Base-by-base conservation (phyloP, 1,140 invertebrate genomes). In the Hycleus cichorii region DNA sequence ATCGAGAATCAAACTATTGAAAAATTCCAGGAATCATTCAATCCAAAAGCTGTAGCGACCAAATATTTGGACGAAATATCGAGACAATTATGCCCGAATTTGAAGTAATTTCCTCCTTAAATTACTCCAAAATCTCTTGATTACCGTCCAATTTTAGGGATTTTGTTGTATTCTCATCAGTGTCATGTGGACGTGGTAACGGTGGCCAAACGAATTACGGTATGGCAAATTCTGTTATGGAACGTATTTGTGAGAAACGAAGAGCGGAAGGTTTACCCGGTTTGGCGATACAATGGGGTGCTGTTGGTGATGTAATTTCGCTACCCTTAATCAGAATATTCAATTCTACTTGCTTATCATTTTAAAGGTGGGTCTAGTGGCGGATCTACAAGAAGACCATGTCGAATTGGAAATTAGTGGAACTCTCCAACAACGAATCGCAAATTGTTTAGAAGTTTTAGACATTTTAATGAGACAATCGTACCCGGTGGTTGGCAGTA, bases 161-260 rank as follows among this genome's bases (percentile, higher is more conserved):
- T 63, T 87, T 88, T 63, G 82, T 86, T 4, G 83, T 90, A 18
- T 95, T 94, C 74, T 95, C 92, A 2, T 92, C 89, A 45, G 88
- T 94, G 3, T 87, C 85, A 40, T 93, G 90, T 73, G 92, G 91
- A 5, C 80, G 90, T 43, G 92, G 92, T 59, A 94, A 95, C 74
- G 83, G 84, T 45, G 92, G 91, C 3, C 91, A 95, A 74, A 83
- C 87, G 0, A 95, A 94, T 73, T 95, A 95, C 72, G 92, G 84
- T 32, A 80, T 84, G 74, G 80, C 83, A 7, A 88, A 87, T 72
- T 85, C 84, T 0, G 75, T 85, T 8, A 87, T 88, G 85, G 86
- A 88, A 72, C 78, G 83, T 56, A 81, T 88, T 49, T 85, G 86
- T 63, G 85, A 87, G 69, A 70, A 24, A 65, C 62, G 72, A 60